Percentiles rank a stretch among this genome's conserved stretches.
Evolutionary conservation across 2,113 vertebrate genomes (phyloP).

Genomic region (Cyanoramphus novaezelandiae): DNA sequence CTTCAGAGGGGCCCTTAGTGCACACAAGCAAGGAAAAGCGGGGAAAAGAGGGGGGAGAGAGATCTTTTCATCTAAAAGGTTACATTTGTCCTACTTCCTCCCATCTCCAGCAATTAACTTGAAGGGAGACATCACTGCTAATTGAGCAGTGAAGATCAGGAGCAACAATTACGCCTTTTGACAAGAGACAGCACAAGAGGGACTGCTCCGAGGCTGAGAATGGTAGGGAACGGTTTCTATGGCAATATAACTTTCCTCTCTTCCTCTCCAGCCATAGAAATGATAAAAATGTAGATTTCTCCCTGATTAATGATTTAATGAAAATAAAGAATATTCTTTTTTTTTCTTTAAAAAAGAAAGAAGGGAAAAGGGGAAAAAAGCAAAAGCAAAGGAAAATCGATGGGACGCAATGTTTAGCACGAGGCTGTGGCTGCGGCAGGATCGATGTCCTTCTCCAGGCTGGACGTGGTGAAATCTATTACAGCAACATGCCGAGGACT

Average conservation of each 20-base stretch:
- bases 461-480: slow-evolving; percentile 57
- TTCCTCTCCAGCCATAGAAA: slow-evolving; percentile 69
- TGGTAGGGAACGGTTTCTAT: slow-evolving; percentile 75
- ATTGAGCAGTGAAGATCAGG: slow-evolving; percentile 78
- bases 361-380: background rate
- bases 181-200: slow-evolving; percentile 74
- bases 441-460: slow-evolving; percentile 67
- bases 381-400: background rate
- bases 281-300: slow-evolving; percentile 68
- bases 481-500: slow-evolving; percentile 32
- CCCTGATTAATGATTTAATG: slow-evolving; percentile 71
- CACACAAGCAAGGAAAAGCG: background rate
- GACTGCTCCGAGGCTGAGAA: slow-evolving; percentile 73
- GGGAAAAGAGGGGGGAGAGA: slow-evolving; percentile 9
- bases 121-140: slow-evolving; percentile 78
- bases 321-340: slow-evolving; percentile 62
- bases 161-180: slow-evolving; percentile 79
- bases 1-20: slow-evolving; percentile 20
- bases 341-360: background rate
- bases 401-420: slow-evolving; percentile 42
- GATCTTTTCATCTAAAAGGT: slow-evolving; percentile 78
- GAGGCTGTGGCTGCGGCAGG: slow-evolving; percentile 30
- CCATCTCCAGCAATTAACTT: slow-evolving; percentile 78
- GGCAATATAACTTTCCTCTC: slow-evolving; percentile 73
- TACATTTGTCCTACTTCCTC: slow-evolving; percentile 77